Evolutionary conservation across 2,888 invertebrate species (phyloP).

Genomic region (Watsonalla cultraria): DNA sequence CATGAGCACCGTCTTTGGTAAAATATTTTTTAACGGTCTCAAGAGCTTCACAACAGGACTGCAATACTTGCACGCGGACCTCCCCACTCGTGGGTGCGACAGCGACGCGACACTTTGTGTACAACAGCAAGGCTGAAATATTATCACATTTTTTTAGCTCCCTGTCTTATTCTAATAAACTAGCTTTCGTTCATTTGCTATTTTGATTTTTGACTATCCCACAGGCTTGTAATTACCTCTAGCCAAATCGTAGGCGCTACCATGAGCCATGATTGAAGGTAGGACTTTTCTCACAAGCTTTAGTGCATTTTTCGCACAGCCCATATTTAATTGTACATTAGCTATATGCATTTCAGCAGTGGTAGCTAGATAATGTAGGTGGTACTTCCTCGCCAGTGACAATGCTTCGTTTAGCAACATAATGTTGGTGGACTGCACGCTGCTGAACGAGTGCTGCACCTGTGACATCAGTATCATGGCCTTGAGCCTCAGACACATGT

Average conservation of each 20-base stretch:
- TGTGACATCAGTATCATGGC: constrained; percentile 83
- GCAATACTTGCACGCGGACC: constrained; percentile 69
- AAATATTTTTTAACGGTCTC: constrained; percentile 84
- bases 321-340: constrained; percentile 86
- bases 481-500: constrained; percentile 78
- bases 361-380: constrained; percentile 87
- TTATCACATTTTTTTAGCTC: too few relatives aligned
- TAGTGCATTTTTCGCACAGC: constrained; percentile 87
- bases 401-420: constrained; percentile 83
- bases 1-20: constrained; percentile 85
- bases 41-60: constrained; percentile 80
- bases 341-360: constrained; percentile 88
- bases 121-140: constrained; percentile 79
- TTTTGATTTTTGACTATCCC: too few relatives aligned
- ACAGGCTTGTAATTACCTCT: constrained; percentile 64
- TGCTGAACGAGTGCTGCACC: constrained; percentile 81
- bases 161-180: too few relatives aligned
- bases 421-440: constrained; percentile 73
- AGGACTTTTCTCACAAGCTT: constrained; percentile 83
- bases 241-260: constrained; percentile 88
- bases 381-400: constrained; percentile 85
- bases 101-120: constrained; percentile 88
- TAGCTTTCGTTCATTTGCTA: too few relatives aligned
- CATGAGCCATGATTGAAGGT: constrained; percentile 87
- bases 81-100: constrained; percentile 73